phyloP scores from a whole-genome alignment of 30 jellyfish, hydroid and myxozoan genomes.

The Hydractinia symbiolongicarpus region DNA sequence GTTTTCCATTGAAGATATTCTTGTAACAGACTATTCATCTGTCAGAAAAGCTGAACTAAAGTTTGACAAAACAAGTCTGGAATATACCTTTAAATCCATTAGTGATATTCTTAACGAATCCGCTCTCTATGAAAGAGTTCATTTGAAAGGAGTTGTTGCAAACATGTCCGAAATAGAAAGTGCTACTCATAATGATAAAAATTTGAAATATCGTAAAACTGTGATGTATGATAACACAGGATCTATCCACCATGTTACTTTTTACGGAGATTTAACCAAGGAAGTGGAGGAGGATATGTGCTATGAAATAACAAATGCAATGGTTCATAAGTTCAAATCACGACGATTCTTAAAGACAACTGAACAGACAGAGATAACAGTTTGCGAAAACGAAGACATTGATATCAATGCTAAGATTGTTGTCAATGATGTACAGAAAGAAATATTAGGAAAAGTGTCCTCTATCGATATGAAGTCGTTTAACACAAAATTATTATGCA shows the following conservation, averaged over 20 bases:
- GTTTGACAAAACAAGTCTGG: too few relatives aligned
- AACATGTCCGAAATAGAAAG: too few relatives aligned
- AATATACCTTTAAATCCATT: too few relatives aligned
- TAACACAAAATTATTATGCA: too few relatives aligned
- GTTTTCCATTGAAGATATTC: too few relatives aligned
- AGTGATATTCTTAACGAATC: too few relatives aligned
- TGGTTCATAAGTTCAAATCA: slow-evolving; percentile 6
- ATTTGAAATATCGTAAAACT: neutral
- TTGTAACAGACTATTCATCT: too few relatives aligned
- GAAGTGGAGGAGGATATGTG: neutral
- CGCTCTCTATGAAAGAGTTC: too few relatives aligned
- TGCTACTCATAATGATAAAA: neutral
- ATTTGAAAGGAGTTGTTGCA: too few relatives aligned
- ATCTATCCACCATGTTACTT: neutral
- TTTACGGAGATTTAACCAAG: neutral
- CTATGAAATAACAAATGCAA: too few relatives aligned
- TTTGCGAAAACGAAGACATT: neutral
- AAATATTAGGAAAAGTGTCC: neutral
- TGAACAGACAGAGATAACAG: neutral
- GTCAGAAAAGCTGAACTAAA: too few relatives aligned
- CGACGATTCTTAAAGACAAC: neutral
- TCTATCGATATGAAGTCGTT: too few relatives aligned
- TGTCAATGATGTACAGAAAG: neutral
- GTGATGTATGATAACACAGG: neutral
- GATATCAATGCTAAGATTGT: neutral